Evolutionary conservation across 2,113 vertebrate genomes (phyloP).

Genomic region (Sisor rabdophorus): DNA sequence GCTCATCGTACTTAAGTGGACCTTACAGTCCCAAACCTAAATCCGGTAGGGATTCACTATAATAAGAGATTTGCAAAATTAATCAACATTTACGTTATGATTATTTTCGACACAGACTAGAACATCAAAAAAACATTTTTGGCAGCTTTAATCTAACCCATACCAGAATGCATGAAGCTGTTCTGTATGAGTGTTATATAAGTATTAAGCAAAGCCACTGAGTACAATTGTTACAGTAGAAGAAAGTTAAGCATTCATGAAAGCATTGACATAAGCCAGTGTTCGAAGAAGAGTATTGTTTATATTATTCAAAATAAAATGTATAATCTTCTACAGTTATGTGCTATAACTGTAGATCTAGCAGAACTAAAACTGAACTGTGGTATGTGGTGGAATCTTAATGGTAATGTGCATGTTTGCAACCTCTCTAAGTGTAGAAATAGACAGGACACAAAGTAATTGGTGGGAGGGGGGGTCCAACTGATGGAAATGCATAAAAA

Average conservation of each 20-base stretch:
- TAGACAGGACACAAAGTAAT: slow-evolving; percentile 30
- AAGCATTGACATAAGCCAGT: background rate
- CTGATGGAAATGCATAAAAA: background rate
- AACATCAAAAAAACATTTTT: background rate
- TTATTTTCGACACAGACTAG: background rate
- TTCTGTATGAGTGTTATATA: background rate
- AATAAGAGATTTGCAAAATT: background rate
- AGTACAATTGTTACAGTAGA: background rate
- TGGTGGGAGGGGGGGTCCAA: no score
- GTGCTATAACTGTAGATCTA: slow-evolving; percentile 32
- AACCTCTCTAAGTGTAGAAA: slow-evolving; percentile 49
- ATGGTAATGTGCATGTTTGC: slow-evolving; percentile 49
- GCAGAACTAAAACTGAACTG: slow-evolving; percentile 55
- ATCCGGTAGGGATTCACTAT: background rate
- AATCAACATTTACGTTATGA: background rate
- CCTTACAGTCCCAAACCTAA: background rate
- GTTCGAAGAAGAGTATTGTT: slow-evolving; percentile 16
- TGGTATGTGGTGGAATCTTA: slow-evolving; percentile 52
- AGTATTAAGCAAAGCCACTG: background rate
- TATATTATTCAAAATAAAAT: background rate
- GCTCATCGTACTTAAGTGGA: background rate
- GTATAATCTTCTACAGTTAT: slow-evolving; percentile 4
- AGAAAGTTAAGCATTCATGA: background rate
- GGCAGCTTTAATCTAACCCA: background rate
- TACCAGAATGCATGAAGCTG: background rate